Evolutionary conservation across 2,888 invertebrate species (phyloP).

Genomic region (Oscheius sp.): DNA sequence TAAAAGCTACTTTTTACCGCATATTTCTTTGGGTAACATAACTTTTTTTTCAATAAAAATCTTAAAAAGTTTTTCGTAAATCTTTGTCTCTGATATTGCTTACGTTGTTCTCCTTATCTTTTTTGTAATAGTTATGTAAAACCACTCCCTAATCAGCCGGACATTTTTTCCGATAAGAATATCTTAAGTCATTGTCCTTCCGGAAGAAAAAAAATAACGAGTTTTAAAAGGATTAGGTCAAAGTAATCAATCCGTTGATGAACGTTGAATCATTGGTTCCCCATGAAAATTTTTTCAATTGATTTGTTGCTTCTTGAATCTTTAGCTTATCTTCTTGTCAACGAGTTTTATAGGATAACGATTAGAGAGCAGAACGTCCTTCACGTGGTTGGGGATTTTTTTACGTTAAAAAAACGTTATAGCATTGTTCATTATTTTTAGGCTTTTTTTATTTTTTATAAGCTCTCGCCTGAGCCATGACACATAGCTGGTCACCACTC

Average conservation of each 20-base stretch:
- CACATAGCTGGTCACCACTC: constrained; percentile 36
- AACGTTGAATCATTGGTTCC: too few species aligned
- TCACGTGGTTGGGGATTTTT: not conserved
- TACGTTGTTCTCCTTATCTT: not conserved
- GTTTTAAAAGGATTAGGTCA: too few species aligned
- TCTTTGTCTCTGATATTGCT: not conserved
- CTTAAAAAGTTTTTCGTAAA: not conserved
- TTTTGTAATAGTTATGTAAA: not conserved
- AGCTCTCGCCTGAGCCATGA: constrained; percentile 45
- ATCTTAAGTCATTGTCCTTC: not conserved
- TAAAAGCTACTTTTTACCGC: too few species aligned
- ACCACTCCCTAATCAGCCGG: constrained; percentile 48
- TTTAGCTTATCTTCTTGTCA: not conserved
- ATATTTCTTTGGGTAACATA: too few species aligned
- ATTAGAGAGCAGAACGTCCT: too few species aligned
- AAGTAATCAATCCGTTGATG: too few species aligned
- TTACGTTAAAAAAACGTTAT: not conserved
- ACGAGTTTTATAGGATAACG: not conserved
- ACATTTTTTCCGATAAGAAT: not conserved
- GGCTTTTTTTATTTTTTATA: not conserved
- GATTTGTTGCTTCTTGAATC: not conserved
- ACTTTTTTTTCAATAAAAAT: too few species aligned
- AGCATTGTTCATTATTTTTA: not conserved
- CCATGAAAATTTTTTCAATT: too few species aligned
- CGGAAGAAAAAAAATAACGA: too few species aligned